These are phyloP conservation scores for Cosmorhoe ocellata DNA, from an alignment of 2,888 invertebrate species.

Conservation along the genomic window DNA sequence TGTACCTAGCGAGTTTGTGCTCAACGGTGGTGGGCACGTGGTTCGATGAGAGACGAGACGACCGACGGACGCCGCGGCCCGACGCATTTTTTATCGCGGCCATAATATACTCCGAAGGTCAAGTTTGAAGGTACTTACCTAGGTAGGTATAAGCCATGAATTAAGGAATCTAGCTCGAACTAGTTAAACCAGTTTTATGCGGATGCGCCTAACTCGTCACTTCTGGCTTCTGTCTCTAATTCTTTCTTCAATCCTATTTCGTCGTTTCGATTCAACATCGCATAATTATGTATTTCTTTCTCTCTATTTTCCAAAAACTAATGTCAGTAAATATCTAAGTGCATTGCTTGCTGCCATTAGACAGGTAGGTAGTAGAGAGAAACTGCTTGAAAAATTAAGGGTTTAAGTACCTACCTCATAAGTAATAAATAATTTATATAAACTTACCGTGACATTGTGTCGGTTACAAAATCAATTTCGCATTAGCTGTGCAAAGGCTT, in stretches of 20 bases:
- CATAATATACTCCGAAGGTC: slow-evolving; percentile 40
- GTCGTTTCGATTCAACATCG: no score
- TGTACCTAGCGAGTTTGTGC: slow-evolving; percentile 67
- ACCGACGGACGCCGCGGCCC: slow-evolving; percentile 20
- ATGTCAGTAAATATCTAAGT: no score
- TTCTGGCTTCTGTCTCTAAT: no score
- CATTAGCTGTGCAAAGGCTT: slow-evolving; percentile 48
- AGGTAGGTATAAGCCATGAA: slow-evolving; percentile 15
- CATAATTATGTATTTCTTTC: no score
- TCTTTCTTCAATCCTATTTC: not conserved
- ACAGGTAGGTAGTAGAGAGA: no score
- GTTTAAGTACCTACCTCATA: no score
- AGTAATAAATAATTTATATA: not conserved
- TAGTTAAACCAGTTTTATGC: slow-evolving; percentile 28
- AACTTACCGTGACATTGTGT: slow-evolving; percentile 45
- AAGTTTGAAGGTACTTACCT: slow-evolving; percentile 30
- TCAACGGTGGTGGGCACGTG: slow-evolving; percentile 67
- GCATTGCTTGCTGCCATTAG: no score
- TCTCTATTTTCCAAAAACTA: no score
- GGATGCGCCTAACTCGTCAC: not conserved
- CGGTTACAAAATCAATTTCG: slow-evolving; percentile 43
- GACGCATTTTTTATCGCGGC: slow-evolving; percentile 45
- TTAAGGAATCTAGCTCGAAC: slow-evolving; percentile 41
- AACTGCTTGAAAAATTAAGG: no score
- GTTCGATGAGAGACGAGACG: slow-evolving; percentile 25